A percentile compares a stretch with the other conserved stretches of the same genome.
phyloP scores from a whole-genome alignment of 2,113 vertebrate species.

The Triplophysa tibetana region DNA sequence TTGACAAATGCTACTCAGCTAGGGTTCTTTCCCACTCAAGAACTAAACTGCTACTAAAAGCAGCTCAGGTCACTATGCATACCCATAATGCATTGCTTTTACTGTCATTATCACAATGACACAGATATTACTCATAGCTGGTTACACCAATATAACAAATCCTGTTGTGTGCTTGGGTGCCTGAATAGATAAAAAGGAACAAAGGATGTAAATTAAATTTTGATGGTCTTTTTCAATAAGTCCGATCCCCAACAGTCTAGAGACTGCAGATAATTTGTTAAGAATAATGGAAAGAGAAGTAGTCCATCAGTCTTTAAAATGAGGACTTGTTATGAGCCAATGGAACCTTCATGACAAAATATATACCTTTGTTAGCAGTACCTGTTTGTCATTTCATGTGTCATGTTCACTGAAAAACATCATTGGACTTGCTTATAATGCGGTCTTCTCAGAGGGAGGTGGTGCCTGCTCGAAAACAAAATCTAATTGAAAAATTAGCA shows the following conservation, averaged over 20 bases:
- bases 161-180: background rate
- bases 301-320: slow-evolving; percentile 48
- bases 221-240: slow-evolving; percentile 20
- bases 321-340: slow-evolving; percentile 16
- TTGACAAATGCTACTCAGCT: slow-evolving; percentile 22
- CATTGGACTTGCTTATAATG: background rate
- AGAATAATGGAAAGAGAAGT: slow-evolving; percentile 34
- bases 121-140: slow-evolving; percentile 29
- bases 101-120: slow-evolving; percentile 8
- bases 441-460: too few species aligned
- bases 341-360: slow-evolving; percentile 24
- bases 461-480: too few species aligned
- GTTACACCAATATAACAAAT: slow-evolving; percentile 10
- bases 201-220: slow-evolving; percentile 25
- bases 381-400: background rate
- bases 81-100: slow-evolving; percentile 6
- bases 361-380: slow-evolving; percentile 1
- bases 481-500: too few species aligned
- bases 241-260: slow-evolving; percentile 13
- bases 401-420: background rate
- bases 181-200: slow-evolving; percentile 32
- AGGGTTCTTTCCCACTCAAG: background rate
- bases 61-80: background rate
- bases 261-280: slow-evolving; percentile 21
- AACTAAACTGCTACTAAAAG: background rate